A percentile compares a stretch with the other conserved stretches of the same genome.
phyloP scores from a whole-genome alignment of 2,888 invertebrate genomes.

The Drosophila siamana region DNA sequence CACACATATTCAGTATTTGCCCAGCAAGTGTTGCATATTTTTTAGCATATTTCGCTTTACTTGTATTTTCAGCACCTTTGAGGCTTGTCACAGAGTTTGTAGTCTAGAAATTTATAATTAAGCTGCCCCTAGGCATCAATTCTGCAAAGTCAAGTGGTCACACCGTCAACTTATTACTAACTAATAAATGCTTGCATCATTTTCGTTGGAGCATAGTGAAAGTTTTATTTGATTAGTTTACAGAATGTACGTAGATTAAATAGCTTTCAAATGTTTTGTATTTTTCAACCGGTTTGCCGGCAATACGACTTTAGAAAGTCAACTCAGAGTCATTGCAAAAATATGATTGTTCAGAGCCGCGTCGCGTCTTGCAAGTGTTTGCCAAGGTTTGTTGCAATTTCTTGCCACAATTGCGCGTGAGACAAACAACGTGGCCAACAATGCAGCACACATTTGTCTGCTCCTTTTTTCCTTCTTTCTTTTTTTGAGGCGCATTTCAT shows the following conservation, averaged over 20 bases:
- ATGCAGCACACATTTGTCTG: conserved; percentile 19
- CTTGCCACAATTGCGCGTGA: conserved; percentile 29
- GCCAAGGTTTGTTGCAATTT: conserved; percentile 31
- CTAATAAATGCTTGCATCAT: background rate
- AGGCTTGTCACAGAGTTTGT: conserved; percentile 60
- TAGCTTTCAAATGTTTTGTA: no score
- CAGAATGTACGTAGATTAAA: no score
- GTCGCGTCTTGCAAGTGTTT: conserved; percentile 18
- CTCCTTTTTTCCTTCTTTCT: background rate
- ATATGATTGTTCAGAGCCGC: background rate
- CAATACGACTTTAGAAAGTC: background rate
- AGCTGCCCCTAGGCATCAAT: conserved; percentile 42
- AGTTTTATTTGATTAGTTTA: no score
- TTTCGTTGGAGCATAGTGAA: no score
- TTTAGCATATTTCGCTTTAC: conserved; percentile 41
- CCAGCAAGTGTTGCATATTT: conserved; percentile 65
- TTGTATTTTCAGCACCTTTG: conserved; percentile 56
- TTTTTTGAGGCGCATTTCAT: background rate
- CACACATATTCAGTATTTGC: conserved; percentile 20
- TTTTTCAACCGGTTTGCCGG: no score
- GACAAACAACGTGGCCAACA: conserved; percentile 24
- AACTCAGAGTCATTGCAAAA: background rate
- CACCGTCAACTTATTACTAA: background rate
- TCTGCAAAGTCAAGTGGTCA: conserved; percentile 7
- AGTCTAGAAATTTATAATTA: conserved; percentile 65